Evolutionary conservation across 2,113 vertebrate species (phyloP), one percentile per base, ranked within the genome.

Genomic region (Thryonomys swinderianus): DNA sequence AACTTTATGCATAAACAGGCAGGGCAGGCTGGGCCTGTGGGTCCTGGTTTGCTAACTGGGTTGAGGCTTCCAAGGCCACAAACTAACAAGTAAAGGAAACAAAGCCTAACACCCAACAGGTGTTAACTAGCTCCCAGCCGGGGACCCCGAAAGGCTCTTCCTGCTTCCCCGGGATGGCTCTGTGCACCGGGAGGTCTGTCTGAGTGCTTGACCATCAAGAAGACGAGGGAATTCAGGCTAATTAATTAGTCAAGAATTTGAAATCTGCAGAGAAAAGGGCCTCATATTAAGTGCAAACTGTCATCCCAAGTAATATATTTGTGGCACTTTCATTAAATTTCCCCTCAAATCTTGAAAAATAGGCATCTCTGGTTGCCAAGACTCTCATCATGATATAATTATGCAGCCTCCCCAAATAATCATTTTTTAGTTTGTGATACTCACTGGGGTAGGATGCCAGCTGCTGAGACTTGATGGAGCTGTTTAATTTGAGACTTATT

Each of bases 171-270:
- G 61, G 1, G 23, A 48, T 14, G n/a, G 21, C 73, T 92, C 23
- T 16, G 12, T 14, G 1, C 34, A 71, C 96, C 92, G 62, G 0
- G 90, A 91, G 96, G 40, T 66, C 86, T 74, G 62, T 71, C 92
- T 84, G 80, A 48, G 80, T 45, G 95, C 92, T 97, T 97, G 97
- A 98, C 96, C 97, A 84, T 66, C 91, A 78, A n/a, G 94, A 66
- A 73, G 67, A 81, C 40, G 59, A 51, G 96, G 96, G 96, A 91
- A 91, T 96, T 95, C 37, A 69, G 89, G 81, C 96, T 97, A 97
- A 97, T 98, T 98, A 97, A 97, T 96, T 94, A 97, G 96, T 90
- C 96, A 95, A 83, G 94, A 86, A 94, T 96, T 86, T 95, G 93
- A 96, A 95, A 85, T 95, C 97, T 93, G 17, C 61, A 76, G 97